Evolutionary conservation across 1,140 invertebrate genomes (phyloP).

Genomic region (Amphibalanus amphitrite): DNA sequence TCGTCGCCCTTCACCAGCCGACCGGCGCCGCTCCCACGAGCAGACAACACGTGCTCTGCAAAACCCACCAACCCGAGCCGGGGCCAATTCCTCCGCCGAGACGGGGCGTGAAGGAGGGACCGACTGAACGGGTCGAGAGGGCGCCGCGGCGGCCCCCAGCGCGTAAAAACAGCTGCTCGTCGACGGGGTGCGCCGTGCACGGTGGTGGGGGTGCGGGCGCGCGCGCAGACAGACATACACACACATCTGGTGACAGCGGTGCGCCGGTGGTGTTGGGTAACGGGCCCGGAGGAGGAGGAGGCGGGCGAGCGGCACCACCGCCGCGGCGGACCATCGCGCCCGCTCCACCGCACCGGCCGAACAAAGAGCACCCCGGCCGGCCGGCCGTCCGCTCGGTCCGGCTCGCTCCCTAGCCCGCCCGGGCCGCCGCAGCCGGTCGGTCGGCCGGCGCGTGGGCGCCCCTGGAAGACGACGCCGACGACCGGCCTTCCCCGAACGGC

Average conservation of each 20-base stretch:
- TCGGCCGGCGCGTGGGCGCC: too few species aligned
- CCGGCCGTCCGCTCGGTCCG: too few species aligned
- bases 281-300: not conserved
- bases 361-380: not conserved
- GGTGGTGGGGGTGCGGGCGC: too few species aligned
- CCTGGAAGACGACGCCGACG: too few species aligned
- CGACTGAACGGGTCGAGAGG: not conserved
- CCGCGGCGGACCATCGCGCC: too few species aligned
- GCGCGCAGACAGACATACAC: too few species aligned
- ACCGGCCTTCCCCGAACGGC: too few species aligned
- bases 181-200: too few species aligned
- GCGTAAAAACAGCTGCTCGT: not conserved
- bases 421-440: not conserved
- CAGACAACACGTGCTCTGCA: not conserved
- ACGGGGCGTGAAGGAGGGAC: not conserved
- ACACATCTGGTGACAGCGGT: not conserved
- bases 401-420: too few species aligned
- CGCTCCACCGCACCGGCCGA: not conserved
- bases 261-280: not conserved
- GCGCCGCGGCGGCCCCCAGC: too few species aligned
- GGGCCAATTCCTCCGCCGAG: not conserved
- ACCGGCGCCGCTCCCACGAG: too few species aligned
- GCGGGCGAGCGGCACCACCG: not conserved
- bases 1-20: not conserved
- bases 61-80: not conserved